Conservation (phyloP, 2,113 vertebrate species). For the Uropsilus gracilis region DNA sequence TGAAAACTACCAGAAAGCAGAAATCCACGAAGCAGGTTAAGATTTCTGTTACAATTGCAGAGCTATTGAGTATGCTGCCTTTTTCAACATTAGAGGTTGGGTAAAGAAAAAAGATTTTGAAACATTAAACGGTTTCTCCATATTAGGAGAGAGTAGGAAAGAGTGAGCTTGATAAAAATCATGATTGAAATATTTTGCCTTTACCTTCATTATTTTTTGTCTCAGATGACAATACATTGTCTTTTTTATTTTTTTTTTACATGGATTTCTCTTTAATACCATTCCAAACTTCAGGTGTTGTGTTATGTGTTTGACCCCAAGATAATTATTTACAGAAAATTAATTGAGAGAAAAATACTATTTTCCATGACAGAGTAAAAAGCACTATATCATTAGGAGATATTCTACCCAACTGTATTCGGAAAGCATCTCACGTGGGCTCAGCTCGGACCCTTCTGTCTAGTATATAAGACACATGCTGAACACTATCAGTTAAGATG, state of each 20-base stretch:
- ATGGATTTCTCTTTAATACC: neutral
- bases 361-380: neutral
- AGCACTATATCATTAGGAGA: neutral
- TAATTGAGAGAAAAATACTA: neutral
- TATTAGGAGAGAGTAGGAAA: slow-evolving; percentile 36
- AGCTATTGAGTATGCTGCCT: neutral
- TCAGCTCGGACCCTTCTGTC: neutral
- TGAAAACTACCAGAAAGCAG: slow-evolving; percentile 12
- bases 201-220: neutral
- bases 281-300: neutral
- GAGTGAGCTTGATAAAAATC: neutral
- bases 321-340: neutral
- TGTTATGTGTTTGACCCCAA: neutral
- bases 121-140: neutral
- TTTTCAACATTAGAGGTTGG: neutral
- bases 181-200: neutral
- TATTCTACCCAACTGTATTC: neutral
- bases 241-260: neutral
- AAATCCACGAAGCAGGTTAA: neutral
- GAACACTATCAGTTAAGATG: neutral
- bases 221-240: neutral
- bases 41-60: neutral
- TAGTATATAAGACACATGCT: neutral
- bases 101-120: neutral
- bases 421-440: neutral